Conservation (phyloP, 2,113 vertebrate genomes). For the Melanocharis versteri region DNA sequence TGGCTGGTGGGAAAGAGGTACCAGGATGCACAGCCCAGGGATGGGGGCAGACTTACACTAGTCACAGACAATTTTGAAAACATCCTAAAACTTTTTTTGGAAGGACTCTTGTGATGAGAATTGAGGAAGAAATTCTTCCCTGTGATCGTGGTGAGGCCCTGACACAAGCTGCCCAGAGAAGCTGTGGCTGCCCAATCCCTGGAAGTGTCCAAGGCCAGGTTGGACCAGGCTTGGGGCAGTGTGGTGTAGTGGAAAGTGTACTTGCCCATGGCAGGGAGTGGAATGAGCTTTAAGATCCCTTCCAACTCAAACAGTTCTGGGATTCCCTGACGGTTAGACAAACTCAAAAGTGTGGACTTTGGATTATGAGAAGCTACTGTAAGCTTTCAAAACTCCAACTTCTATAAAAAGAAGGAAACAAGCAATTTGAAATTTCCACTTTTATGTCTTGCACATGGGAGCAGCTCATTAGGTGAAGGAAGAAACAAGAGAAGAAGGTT, state of each 20-base stretch:
- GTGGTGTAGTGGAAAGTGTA: accelerated
- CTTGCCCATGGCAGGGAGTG: not conserved
- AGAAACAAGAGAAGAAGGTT: not conserved
- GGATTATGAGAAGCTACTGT: not conserved
- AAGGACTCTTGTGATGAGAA: not conserved
- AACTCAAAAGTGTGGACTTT: not conserved
- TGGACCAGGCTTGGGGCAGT: accelerated
- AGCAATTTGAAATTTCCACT: not conserved
- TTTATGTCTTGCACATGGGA: not conserved
- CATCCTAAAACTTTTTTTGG: not conserved
- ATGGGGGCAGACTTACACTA: accelerated
- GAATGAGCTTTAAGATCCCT: accelerated
- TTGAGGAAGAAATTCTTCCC: not conserved
- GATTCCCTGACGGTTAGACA: not conserved
- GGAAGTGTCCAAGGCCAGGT: not conserved
- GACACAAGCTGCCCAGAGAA: not conserved
- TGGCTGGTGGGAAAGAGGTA: not conserved
- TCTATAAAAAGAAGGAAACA: not conserved
- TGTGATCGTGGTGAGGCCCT: not conserved
- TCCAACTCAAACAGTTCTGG: not conserved
- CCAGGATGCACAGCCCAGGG: no score
- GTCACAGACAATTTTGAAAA: not conserved
- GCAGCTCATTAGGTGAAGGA: not conserved
- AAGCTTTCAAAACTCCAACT: not conserved
- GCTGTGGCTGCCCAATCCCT: not conserved